These are phyloP conservation scores for Drosophila fulvimacula DNA, from an alignment of 2,888 invertebrate species.

Conservation along the genomic window DNA sequence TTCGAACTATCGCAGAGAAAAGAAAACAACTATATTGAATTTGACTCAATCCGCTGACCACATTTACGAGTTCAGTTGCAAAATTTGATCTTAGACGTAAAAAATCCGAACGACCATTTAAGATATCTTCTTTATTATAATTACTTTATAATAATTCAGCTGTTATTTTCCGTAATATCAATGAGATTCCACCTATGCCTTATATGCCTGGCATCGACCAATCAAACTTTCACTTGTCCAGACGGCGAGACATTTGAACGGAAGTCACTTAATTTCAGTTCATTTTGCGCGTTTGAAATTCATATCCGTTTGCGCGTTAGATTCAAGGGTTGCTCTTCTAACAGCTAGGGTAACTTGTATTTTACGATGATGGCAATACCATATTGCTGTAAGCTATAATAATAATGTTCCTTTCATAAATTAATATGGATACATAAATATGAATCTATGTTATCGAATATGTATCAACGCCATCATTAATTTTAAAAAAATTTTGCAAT, in stretches of 20 bases:
- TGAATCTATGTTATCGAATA: neutral
- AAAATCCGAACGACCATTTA: neutral
- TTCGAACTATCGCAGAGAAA: neutral
- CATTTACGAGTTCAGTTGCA: neutral
- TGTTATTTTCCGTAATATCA: neutral
- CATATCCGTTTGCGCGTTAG: slow-evolving; percentile 74
- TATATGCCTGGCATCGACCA: neutral
- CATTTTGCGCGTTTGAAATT: slow-evolving; percentile 81
- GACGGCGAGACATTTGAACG: slow-evolving; percentile 84
- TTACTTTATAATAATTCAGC: neutral
- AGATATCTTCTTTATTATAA: neutral
- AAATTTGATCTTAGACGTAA: neutral
- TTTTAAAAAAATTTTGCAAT: no score
- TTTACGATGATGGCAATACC: neutral
- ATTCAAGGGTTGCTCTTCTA: slow-evolving; percentile 39
- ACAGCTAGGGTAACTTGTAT: slow-evolving; percentile 10
- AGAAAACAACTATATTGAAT: slow-evolving; percentile 2
- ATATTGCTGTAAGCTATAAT: neutral
- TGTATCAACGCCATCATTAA: no score
- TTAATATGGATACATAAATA: no score
- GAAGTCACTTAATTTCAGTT: slow-evolving; percentile 84
- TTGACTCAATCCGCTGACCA: neutral
- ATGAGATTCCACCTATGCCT: neutral
- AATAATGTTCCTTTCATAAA: neutral
- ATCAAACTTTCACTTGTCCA: slow-evolving; percentile 67